Conservation (phyloP, 2,888 invertebrate genomes). For the Diaperis boleti region DNA sequence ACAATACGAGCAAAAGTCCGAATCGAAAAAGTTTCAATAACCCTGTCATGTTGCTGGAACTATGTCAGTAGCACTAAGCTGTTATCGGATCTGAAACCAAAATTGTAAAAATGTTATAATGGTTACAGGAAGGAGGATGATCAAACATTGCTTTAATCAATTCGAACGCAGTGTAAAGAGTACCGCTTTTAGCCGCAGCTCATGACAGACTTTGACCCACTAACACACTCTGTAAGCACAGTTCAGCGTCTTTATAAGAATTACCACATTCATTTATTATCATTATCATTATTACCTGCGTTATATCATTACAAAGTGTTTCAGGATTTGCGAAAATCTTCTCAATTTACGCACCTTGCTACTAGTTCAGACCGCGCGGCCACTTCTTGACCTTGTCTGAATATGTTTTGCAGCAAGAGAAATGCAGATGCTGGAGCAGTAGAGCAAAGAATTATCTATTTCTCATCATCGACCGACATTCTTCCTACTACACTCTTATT, state of each 20-base stretch:
- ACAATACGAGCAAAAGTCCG: slow-evolving; percentile 54
- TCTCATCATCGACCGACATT: slow-evolving; percentile 57
- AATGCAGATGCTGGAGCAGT: slow-evolving; percentile 50
- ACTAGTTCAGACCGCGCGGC: neutral
- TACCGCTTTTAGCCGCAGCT: slow-evolving; percentile 55
- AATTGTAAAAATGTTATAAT: slow-evolving; percentile 59
- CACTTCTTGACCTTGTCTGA: slow-evolving; percentile 52
- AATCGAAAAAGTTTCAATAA: slow-evolving; percentile 54
- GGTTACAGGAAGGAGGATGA: slow-evolving; percentile 48
- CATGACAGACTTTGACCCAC: slow-evolving; percentile 63
- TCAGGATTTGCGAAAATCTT: neutral
- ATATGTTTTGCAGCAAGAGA: slow-evolving; percentile 47
- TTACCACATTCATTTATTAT: slow-evolving; percentile 46
- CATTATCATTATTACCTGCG: neutral
- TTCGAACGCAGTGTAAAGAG: slow-evolving; percentile 12
- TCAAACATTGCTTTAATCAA: slow-evolving; percentile 27
- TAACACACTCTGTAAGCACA: slow-evolving; percentile 64
- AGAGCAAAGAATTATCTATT: slow-evolving; percentile 54
- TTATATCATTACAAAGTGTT: neutral
- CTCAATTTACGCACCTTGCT: neutral
- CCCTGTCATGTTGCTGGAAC: slow-evolving; percentile 58
- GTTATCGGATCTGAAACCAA: slow-evolving; percentile 61
- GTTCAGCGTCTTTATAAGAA: slow-evolving; percentile 58
- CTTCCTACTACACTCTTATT: slow-evolving; percentile 47
- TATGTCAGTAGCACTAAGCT: slow-evolving; percentile 53